A percentile compares a stretch with the other conserved stretches of the same genome.
Conservation (phyloP, 2,888 invertebrate species). For the Notocelia uddmanniana region DNA sequence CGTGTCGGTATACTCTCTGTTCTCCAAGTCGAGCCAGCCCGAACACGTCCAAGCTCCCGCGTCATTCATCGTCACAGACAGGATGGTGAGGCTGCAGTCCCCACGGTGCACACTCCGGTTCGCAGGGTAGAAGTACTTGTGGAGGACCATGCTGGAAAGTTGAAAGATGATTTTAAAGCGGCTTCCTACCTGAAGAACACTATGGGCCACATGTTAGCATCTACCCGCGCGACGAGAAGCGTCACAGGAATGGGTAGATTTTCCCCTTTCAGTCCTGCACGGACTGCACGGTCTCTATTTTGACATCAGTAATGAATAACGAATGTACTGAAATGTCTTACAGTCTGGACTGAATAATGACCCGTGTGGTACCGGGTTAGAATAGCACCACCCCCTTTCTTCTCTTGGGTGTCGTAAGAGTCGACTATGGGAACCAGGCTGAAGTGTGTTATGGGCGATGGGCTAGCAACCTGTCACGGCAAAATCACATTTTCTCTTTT, state of each 20-base stretch:
- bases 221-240: background rate
- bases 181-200: background rate
- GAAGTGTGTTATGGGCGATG: no score
- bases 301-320: no score
- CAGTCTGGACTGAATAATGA: no score
- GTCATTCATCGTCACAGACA: conserved; percentile 48
- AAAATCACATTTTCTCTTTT: no score
- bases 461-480: no score
- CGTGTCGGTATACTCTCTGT: conserved; percentile 16
- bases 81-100: conserved; percentile 56
- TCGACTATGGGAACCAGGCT: no score
- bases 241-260: background rate
- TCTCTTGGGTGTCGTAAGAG: no score
- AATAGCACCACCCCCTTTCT: no score
- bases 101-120: conserved; percentile 49
- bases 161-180: background rate
- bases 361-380: no score
- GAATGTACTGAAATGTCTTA: no score
- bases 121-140: conserved; percentile 29
- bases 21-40: conserved; percentile 25
- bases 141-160: conserved; percentile 23
- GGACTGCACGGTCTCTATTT: no score
- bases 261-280: no score
- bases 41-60: conserved; percentile 56
- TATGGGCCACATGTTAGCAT: background rate